phyloP scores from a whole-genome alignment of 2,113 vertebrate species.

The Neodontobutis hainanensis region DNA sequence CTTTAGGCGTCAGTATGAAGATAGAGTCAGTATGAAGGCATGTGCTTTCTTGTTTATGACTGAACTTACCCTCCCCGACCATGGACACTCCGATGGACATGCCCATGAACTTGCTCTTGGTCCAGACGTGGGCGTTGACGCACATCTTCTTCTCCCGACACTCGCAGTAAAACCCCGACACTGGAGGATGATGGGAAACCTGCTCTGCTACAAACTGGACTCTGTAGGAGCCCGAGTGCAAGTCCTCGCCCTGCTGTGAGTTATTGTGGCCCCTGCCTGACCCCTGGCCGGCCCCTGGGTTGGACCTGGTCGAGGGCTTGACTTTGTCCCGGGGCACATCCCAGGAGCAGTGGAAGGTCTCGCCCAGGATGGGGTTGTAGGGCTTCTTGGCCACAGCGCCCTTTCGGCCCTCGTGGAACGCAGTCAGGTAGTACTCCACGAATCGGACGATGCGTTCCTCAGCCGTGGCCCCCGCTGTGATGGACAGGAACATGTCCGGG shows the following conservation, averaged over 20 bases:
- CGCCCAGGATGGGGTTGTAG: conserved; percentile 94
- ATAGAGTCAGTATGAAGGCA: neutral
- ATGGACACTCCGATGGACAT: conserved; percentile 98
- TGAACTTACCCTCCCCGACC: conserved; percentile 90
- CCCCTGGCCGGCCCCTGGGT: conserved; percentile 65
- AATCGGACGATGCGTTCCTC: conserved; percentile 93
- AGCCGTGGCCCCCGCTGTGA: conserved; percentile 84
- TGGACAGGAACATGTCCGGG: conserved; percentile 92
- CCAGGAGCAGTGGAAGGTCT: conserved; percentile 96
- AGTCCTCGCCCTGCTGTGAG: conserved; percentile 59
- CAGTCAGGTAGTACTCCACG: conserved; percentile 95
- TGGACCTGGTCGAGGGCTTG: conserved; percentile 72
- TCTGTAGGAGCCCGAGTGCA: conserved; percentile 78
- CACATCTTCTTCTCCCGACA: conserved; percentile 91
- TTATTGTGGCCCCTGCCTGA: conserved; percentile 54
- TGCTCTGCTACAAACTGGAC: conserved; percentile 93
- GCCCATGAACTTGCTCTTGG: conserved; percentile 99
- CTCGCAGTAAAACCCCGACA: conserved; percentile 97
- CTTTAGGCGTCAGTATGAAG: no score
- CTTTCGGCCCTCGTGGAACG: conserved; percentile 96
- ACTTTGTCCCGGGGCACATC: conserved; percentile 88
- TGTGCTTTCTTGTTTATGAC: neutral
- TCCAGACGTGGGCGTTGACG: conserved; percentile 91
- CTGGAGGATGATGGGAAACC: conserved; percentile 93
- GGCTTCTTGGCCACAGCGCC: conserved; percentile 96